Evolutionary conservation across 2,797 vertebrate genomes (phyloP), one percentile per base, ranked within the genome.

Genomic region (Acanthurus leucopareius): DNA sequence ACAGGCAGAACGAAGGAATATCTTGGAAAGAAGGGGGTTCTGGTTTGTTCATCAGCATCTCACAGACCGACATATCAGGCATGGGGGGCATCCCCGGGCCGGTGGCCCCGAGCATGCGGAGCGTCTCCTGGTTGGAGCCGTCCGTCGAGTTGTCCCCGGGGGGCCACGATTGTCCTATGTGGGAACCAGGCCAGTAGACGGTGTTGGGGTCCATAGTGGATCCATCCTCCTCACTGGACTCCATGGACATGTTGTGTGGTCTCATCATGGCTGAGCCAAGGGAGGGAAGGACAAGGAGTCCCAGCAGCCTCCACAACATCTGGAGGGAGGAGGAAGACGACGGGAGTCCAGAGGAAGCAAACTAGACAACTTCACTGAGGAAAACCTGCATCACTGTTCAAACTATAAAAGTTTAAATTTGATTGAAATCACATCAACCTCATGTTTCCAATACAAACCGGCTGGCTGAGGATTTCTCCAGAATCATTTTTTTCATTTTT

Each of bases 1-100:
- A 96, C 40, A 94, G 54, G 78, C 95, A 96, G 85, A 84, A 91
- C 66, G 89, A 88, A 2, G 95, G 93, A 10, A 95, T 86, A 68
- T 91, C 84, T 13, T 90, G 77, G 0, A 85, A 20, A 1, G 90
- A 79, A 0, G 84, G 84, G 1, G 92, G 93, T 0, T 88, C 76
- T 0, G 89, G 82, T 1, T 82, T 60, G 45, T 84, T 92, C 84
- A 93, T 7, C 19, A 95, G 75, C 35, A 92, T 35, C 68, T 93
- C 89, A 38, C 95, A 95, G 61, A 91, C 86, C 0, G 73, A 7
- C 0, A 32, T 49, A 0, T 86, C 68, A 0, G 74, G 58, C 1
- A n/a, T 0, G 1, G 59, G 57, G 2, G 62, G 28, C 1, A 61
- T 1, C 0, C 1, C 7, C 0, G 32, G 14, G 32, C 3, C 5